Evolutionary conservation across 2,113 vertebrate species (phyloP), one percentile per base, ranked within the genome.

Genomic region (Cyanoramphus novaezelandiae): DNA sequence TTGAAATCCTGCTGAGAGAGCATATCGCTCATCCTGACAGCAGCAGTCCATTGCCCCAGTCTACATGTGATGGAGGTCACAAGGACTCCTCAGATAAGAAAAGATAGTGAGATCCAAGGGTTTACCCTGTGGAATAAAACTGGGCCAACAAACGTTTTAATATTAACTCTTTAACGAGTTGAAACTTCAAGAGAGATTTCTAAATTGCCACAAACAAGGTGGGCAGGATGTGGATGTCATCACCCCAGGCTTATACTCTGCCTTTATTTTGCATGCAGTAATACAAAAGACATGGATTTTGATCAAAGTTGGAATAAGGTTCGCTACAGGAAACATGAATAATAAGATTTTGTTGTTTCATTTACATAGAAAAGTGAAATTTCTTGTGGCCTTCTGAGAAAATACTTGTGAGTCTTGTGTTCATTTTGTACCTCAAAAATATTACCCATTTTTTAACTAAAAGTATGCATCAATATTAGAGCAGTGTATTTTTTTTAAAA

Each of bases 151-250:
- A 50, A 71, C 2, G 4, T 11, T 35, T 24, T 44, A 17, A 24
- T 57, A 23, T 17, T 68, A 14, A n/a, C 65, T 87, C 18, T 24
- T 55, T 82, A n/a, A 39, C 27, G 52, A 78, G 10, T 17, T 50
- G 59, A n/a, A 78, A 39, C 8, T 49, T 16, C 10, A 29, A 17
- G 21, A 52, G 39, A 64, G 25, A 17, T 77, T 67, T 71, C 41
- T 33, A 10, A 72, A 49, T 35, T 37, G 31, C 23, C 23, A 23
- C 0, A 1, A 28, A 33, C 33, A 70, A 43, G 29, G 21, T n/a
- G 13, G 33, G 53, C 17, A 1, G 44, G 76, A 37, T 8, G 5
- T 20, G 41, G 41, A 5, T 35, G 18, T 17, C 1, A 1, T 39
- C 37, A 47, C 17, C 31, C 20, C 27, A 37, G 55, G 24, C 50